These are phyloP conservation scores for Sebastes matsubarae DNA, from an alignment of 2,797 vertebrate species.

Conservation along the genomic window DNA sequence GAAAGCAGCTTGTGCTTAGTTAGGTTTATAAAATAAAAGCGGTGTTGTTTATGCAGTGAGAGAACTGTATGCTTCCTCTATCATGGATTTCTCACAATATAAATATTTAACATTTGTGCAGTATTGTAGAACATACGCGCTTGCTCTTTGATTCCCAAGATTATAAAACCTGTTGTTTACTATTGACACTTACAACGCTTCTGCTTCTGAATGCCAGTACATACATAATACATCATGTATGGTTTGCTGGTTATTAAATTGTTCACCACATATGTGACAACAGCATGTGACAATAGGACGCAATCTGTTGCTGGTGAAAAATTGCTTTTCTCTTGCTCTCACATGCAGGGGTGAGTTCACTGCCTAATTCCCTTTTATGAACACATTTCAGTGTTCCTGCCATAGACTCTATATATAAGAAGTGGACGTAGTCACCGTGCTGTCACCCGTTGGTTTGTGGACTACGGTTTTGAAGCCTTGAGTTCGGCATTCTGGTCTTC, in stretches of 20 bases:
- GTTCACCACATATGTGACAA: slow-evolving; percentile 20
- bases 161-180: neutral
- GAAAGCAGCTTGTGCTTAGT: neutral
- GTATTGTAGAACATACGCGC: neutral
- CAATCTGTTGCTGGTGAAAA: slow-evolving; percentile 12
- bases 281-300: neutral
- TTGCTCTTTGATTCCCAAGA: neutral
- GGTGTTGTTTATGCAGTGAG: neutral
- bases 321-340: neutral
- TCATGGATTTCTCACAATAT: neutral
- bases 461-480: no score
- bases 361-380: neutral
- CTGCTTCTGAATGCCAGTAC: neutral
- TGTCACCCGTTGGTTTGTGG: no score
- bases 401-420: neutral
- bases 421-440: no score
- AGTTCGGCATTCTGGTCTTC: no score
- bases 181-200: neutral
- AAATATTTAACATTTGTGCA: neutral
- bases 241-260: neutral
- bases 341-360: neutral
- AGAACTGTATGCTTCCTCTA: neutral
- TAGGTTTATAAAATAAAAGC: neutral
- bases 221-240: neutral
- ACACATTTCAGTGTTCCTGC: neutral